Base-by-base conservation (phyloP, 1,140 invertebrate genomes). In the Drosophila oshimai region DNA sequence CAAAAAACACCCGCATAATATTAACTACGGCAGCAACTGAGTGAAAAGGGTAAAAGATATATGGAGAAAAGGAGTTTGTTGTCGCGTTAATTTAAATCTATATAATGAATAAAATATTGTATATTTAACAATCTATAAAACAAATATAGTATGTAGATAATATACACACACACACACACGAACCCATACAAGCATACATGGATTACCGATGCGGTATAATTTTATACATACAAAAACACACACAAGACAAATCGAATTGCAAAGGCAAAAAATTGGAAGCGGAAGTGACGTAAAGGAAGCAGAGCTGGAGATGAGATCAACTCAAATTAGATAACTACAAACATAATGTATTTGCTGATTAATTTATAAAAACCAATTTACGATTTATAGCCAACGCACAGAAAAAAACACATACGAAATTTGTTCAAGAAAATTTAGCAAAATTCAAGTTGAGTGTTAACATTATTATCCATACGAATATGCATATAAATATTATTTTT, bases 371-470 rank as follows among this genome's bases (percentile, higher is more conserved):
- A 68, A 61, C 33, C 37, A 69, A 61, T 75, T 41, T 68, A 68
- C 47, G 34, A 41, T 37, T 54, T 67, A 71, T 57, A 74, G 45
- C 26, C 20, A 57, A 70, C 46, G 68, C 46, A 74, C 46, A 65
- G 18, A 71, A 51, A 61, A 22, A 15, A 28, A 20, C 12, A 47
- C 36, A 33, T 13, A 20, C 73, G 60, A 83, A 76, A 58, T 49
- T 70, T 58, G 61, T 58, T 80, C 60, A 31, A 76, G 33, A 55
- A 55, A 84, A 78, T 84, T 84, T 83, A 83, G 79, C 67, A 45
- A 84, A 83, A 83, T 80, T 80, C 58, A 81, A 79, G 39, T 74
- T 77, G 73, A 64, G 62, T 68, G 62, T 74, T 69, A 69, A 71
- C 53, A 36, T 61, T 49, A 54, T 62, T 61, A 53, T 74, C 60